Conservation (phyloP, 2,888 invertebrate genomes). For the Orgyia antiqua region DNA sequence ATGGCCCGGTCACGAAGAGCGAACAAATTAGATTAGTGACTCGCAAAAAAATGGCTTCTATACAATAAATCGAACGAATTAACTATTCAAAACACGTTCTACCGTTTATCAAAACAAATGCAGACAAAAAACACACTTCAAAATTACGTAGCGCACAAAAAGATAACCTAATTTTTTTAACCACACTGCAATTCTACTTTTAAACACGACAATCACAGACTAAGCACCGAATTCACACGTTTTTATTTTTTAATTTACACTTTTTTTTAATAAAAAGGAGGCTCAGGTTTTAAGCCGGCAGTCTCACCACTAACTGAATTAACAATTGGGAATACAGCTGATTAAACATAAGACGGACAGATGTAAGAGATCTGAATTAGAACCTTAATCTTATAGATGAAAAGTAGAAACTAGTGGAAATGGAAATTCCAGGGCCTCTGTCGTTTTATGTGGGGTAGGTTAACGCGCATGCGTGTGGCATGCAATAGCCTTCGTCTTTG, state of each 20-base stretch:
- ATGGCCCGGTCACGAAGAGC: conserved; percentile 31
- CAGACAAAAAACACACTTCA: conserved; percentile 30
- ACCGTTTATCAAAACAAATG: conserved; percentile 31
- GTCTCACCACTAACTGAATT: conserved; percentile 64
- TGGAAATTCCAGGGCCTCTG: conserved; percentile 35
- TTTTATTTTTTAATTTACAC: conserved; percentile 10
- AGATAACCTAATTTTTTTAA: conserved; percentile 17
- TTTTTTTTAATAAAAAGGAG: conserved; percentile 26
- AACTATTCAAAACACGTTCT: conserved; percentile 17
- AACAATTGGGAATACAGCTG: conserved; percentile 72
- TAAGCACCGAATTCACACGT: conserved; percentile 22
- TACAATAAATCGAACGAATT: conserved; percentile 12
- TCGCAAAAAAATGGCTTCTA: conserved; percentile 29
- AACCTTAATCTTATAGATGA: conserved; percentile 42
- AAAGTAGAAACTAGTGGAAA: conserved; percentile 43
- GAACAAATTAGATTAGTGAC: conserved; percentile 42
- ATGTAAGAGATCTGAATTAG: conserved; percentile 33
- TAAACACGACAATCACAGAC: conserved; percentile 21
- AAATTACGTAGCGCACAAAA: conserved; percentile 15
- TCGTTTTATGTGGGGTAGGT: conserved; percentile 41
- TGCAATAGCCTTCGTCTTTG: conserved; percentile 38
- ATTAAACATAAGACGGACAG: conserved; percentile 60
- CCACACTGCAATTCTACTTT: conserved; percentile 19
- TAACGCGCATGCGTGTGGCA: conserved; percentile 59
- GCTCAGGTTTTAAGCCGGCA: conserved; percentile 48